These are phyloP conservation scores for Rhynchomys soricoides DNA, from an alignment of 2,113 vertebrate species.

Conservation along the genomic window DNA sequence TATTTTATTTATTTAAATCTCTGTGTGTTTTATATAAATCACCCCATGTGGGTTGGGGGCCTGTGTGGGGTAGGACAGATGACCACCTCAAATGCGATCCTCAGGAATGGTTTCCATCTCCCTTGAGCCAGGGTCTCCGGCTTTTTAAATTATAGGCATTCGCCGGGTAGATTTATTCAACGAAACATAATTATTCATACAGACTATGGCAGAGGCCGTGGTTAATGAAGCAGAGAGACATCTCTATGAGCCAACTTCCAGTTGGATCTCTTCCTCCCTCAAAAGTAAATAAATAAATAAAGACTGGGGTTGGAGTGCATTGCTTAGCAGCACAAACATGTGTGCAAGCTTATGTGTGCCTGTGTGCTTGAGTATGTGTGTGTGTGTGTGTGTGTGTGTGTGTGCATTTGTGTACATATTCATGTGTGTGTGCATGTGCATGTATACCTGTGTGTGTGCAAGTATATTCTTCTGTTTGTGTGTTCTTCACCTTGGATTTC, in stretches of 20 bases:
- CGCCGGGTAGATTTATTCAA: background rate
- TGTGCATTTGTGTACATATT: background rate
- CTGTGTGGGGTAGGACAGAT: background rate
- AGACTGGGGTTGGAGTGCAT: background rate
- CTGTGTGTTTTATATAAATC: background rate
- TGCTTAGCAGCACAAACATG: background rate
- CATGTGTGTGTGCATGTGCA: background rate
- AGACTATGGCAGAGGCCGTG: background rate
- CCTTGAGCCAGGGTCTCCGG: background rate
- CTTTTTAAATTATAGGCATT: background rate
- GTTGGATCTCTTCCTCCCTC: background rate
- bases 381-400: background rate
- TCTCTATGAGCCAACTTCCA: background rate
- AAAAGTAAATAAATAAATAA: background rate
- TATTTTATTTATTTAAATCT: background rate
- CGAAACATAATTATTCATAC: background rate
- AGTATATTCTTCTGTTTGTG: background rate
- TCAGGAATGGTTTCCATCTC: background rate
- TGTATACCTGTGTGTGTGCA: background rate
- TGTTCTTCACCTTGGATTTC: background rate
- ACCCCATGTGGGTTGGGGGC: too few relatives aligned
- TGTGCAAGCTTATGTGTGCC: background rate
- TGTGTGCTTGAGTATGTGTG: fast-evolving
- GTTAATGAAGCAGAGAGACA: background rate
- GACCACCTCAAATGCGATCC: background rate